Conservation (phyloP, 2,888 invertebrate genomes). For the Plagodis dolabraria region DNA sequence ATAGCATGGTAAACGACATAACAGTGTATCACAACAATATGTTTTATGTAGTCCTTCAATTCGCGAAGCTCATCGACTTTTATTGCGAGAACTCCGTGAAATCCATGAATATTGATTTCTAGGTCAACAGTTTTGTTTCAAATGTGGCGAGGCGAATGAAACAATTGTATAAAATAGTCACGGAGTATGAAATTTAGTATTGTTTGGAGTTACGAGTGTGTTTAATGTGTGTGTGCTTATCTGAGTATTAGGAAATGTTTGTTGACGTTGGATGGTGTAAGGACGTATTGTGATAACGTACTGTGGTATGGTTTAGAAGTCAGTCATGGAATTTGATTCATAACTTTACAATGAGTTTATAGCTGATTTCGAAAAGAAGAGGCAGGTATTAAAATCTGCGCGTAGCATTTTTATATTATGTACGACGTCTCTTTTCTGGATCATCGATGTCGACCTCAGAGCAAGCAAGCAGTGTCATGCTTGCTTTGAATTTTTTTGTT, state of each 20-base stretch:
- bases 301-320: too few species aligned
- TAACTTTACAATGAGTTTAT: too few species aligned
- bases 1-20: constrained; percentile 25
- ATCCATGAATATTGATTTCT: constrained; percentile 80
- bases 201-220: constrained; percentile 19
- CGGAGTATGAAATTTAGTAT: constrained; percentile 33
- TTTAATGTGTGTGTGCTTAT: constrained; percentile 40
- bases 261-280: constrained; percentile 15
- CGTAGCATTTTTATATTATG: too few species aligned
- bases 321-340: too few species aligned
- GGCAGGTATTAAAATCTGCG: too few species aligned
- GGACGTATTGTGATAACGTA: constrained; percentile 36
- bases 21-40: constrained; percentile 58
- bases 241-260: constrained; percentile 40
- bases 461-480: too few species aligned
- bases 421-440: too few species aligned
- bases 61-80: constrained; percentile 73
- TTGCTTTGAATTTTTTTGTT: too few species aligned
- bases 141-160: constrained; percentile 48
- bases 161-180: constrained; percentile 45
- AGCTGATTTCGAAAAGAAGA: too few species aligned
- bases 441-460: too few species aligned
- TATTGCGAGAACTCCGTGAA: constrained; percentile 65
- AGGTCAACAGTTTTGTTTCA: constrained; percentile 74
- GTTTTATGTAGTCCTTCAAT: constrained; percentile 78